These are phyloP conservation scores for Cabera pusaria DNA, from an alignment of 2,888 invertebrate species.

Conservation along the genomic window DNA sequence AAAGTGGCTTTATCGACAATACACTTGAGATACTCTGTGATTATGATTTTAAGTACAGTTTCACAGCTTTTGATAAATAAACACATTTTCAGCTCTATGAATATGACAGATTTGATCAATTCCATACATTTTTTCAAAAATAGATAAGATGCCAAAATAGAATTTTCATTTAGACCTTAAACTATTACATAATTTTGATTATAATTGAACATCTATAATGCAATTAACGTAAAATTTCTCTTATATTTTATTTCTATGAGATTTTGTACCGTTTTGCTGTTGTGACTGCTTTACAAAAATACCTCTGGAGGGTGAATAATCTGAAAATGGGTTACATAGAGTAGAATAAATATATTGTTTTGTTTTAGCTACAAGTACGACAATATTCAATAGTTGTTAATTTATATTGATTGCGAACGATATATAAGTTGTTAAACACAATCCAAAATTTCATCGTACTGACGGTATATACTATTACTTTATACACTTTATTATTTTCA, in stretches of 20 bases:
- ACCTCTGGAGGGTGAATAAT: constrained; percentile 13
- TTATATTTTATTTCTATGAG: constrained; percentile 32
- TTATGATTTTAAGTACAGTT: constrained; percentile 77
- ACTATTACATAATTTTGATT: constrained; percentile 22
- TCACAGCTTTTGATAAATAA: constrained; percentile 76
- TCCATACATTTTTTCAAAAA: constrained; percentile 51
- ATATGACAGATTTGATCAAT: constrained; percentile 55
- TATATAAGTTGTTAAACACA: too few relatives aligned
- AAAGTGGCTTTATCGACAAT: constrained; percentile 74
- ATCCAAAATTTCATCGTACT: too few relatives aligned
- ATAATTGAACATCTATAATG: constrained; percentile 21
- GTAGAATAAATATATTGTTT: constrained; percentile 10
- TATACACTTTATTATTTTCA: too few relatives aligned
- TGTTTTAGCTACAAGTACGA: too few relatives aligned
- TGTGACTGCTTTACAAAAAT: constrained; percentile 35
- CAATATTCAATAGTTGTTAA: too few relatives aligned
- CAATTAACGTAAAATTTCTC: constrained; percentile 4
- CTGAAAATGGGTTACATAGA: constrained; percentile 6
- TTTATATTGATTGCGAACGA: too few relatives aligned
- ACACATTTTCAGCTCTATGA: constrained; percentile 53
- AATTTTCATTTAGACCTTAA: constrained; percentile 36
- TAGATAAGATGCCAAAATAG: constrained; percentile 55
- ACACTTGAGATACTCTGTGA: constrained; percentile 76
- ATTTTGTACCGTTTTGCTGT: constrained; percentile 55
- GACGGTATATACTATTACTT: too few relatives aligned